A percentile compares a stretch with the other conserved stretches of the same genome.
Evolutionary conservation across 2,113 vertebrate species (phyloP).

Genomic region (Carassius carassius): DNA sequence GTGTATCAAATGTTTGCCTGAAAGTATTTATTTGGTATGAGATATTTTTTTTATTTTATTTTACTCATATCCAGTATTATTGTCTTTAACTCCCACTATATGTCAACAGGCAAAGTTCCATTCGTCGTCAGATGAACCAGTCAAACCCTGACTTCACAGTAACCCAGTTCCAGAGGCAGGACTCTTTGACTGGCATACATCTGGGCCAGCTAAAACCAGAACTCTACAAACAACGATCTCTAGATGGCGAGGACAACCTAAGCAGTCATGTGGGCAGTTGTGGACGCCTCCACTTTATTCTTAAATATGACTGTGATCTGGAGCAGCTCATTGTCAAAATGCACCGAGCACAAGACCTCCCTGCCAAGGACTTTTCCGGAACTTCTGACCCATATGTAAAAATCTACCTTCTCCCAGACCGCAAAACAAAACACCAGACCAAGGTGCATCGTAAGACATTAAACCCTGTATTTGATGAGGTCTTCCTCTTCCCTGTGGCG

Average conservation of each 20-base stretch:
- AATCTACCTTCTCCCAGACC: constrained; percentile 95
- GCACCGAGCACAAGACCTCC: constrained; percentile 93
- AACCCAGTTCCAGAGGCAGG: constrained; percentile 96
- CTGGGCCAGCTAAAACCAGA: constrained; percentile 93
- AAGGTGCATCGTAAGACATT: constrained; percentile 98
- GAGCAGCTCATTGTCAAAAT: constrained; percentile 99
- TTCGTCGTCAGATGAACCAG: constrained; percentile 92
- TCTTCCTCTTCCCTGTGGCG: constrained; percentile 96
- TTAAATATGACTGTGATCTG: constrained; percentile 94
- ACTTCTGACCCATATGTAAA: constrained; percentile 98
- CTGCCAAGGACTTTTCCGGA: constrained; percentile 97
- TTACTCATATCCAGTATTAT: neutral
- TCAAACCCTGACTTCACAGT: constrained; percentile 97
- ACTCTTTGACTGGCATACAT: constrained; percentile 90
- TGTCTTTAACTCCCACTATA: neutral
- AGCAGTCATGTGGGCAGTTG: constrained; percentile 82
- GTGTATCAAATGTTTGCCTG: neutral
- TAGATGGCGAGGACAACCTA: constrained; percentile 85
- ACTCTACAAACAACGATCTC: constrained; percentile 93
- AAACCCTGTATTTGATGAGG: constrained; percentile 97
- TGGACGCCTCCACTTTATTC: constrained; percentile 91
- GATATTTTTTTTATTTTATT: neutral
- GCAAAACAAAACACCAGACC: constrained; percentile 98
- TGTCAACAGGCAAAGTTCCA: constrained; percentile 85
- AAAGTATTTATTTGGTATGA: neutral